Conservation (phyloP, 2,113 vertebrate genomes). For the Uria aalge region DNA sequence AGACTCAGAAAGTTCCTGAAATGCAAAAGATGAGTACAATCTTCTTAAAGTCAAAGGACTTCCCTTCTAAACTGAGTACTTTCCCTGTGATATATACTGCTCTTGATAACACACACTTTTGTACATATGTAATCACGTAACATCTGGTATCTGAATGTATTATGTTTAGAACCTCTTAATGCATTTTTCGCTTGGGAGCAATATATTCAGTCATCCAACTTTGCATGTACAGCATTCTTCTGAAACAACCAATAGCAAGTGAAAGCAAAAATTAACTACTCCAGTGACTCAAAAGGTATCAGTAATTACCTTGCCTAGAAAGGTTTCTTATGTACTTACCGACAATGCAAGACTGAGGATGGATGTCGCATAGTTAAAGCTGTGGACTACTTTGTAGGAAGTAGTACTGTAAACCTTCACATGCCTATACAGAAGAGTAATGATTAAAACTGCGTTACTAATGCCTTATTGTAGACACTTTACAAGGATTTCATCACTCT, state of each 20-base stretch:
- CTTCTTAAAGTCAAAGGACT: background rate
- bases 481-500: background rate
- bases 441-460: background rate
- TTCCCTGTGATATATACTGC: background rate
- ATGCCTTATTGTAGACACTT: background rate
- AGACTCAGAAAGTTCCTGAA: background rate
- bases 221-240: background rate
- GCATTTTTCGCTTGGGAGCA: background rate
- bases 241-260: background rate
- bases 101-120: background rate
- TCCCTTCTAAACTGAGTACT: background rate
- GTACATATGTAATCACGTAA: background rate
- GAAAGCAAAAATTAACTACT: background rate
- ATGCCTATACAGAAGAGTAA: slow-evolving; percentile 77
- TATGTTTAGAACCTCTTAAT: background rate
- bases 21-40: background rate
- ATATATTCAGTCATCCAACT: background rate
- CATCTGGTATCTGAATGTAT: background rate
- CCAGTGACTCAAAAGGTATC: background rate
- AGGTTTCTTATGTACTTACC: slow-evolving; percentile 75
- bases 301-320: background rate
- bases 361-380: slow-evolving; percentile 90
- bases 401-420: slow-evolving; percentile 96
- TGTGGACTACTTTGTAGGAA: slow-evolving; percentile 94
- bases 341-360: slow-evolving; percentile 92